Base-by-base conservation (phyloP, 2,888 invertebrate genomes). In the Ditylenchus weischeri region DNA sequence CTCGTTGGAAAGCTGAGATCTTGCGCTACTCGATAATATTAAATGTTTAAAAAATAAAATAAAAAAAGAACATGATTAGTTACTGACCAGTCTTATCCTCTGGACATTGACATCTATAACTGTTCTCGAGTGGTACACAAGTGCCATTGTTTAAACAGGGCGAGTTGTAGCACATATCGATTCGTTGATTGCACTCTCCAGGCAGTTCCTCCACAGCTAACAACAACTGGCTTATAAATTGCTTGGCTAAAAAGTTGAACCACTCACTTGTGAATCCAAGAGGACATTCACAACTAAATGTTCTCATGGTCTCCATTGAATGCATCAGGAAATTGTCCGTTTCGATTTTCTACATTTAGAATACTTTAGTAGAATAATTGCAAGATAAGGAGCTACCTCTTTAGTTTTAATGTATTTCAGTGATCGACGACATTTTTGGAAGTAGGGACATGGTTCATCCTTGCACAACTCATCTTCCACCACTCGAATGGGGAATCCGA, bases 211-310 rank as follows among this genome's bases (percentile, higher is more conserved):
- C 68, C 18, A 75, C 74, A 58, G 75, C 80, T 80, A 69, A 72
- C 76, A 68, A 21, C 18, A 48, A 11, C 7, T 63, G 48, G 51
- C 2, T 29, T n/a, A 29, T 29, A 29, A 64, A 49, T 15, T 18
- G 19, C 13, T 48, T 21, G 18, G 19, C 1, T 29, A 21, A 62
- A 62, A 63, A 62, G 59, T 61, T 61, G 35, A 15, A 38, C 2
- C 5, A 73, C 76, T 72, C 35, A 81, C 80, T 81, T 54, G 78
- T 77, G 63, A 81, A 81, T 62, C 81, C 81, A 47, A 68, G 63
- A n/a, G 81, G 81, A 65, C 81, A 81, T 68, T 81, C 80, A 68
- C 81, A 81, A 13, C 69, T 68, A 68, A 80, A 80, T 15, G 80
- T 76, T 68, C 77, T 72, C 49, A 79, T 68, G 10, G 79, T 79